These are phyloP conservation scores for Leucophenga varia DNA, from an alignment of 1,140 invertebrate species.

Conservation along the genomic window DNA sequence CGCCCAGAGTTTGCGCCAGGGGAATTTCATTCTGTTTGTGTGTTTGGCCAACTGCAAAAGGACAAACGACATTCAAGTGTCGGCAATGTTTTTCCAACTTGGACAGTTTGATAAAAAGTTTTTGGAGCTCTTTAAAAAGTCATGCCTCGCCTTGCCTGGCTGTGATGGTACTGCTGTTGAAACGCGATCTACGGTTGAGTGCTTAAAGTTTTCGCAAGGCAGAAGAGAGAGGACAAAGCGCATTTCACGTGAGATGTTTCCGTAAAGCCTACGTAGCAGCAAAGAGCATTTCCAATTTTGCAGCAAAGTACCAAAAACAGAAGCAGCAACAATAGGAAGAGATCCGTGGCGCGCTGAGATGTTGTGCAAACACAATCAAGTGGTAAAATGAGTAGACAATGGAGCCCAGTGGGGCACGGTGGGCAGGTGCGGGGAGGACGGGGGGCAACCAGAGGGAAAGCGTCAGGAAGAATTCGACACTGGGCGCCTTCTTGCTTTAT, in stretches of 20 bases:
- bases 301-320: slow-evolving; percentile 6
- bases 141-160: no score
- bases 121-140: slow-evolving; percentile 1
- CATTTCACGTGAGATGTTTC: slow-evolving; percentile 17
- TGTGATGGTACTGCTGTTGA: slow-evolving; percentile 6
- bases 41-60: slow-evolving; percentile 6
- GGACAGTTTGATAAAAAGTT: slow-evolving; percentile 28
- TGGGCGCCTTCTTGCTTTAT: slow-evolving; percentile 13
- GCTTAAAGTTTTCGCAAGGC: slow-evolving; percentile 18
- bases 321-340: slow-evolving; percentile 6
- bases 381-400: slow-evolving; percentile 47
- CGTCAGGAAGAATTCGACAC: slow-evolving; percentile 27
- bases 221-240: not conserved
- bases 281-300: slow-evolving; percentile 35
- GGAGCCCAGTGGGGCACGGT: slow-evolving; percentile 11
- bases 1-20: no score
- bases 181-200: slow-evolving; percentile 19
- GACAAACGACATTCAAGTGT: slow-evolving; percentile 25
- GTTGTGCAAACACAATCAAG: slow-evolving; percentile 41
- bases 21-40: not conserved
- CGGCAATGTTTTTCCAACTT: slow-evolving; percentile 17
- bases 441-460: not conserved
- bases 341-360: slow-evolving; percentile 19
- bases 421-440: not conserved
- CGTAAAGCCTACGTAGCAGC: no score